Evolutionary conservation across 2,888 invertebrate genomes (phyloP), one percentile per base, ranked within the genome.

Genomic region (Drosophila anomalata): DNA sequence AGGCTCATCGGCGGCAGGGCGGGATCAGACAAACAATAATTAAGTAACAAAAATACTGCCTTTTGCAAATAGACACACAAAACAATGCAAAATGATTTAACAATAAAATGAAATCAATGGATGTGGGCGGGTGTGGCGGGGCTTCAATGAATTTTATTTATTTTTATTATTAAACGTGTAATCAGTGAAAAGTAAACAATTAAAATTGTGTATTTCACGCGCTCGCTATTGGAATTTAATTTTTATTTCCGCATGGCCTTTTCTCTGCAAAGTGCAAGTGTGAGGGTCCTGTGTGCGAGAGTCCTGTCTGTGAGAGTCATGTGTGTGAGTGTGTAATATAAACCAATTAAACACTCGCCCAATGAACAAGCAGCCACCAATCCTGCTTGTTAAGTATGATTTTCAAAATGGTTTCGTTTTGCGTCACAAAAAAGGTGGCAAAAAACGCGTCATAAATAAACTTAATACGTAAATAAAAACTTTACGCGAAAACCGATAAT

Each of bases 271-370:
- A 50, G 12, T 8, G 41, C 14, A 11, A 31, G 12, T 24, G 22
- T 11, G 46, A 17, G 50, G 22, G n/a, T 17, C 24, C 36, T n/a
- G 36, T 36, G 36, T 33, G 33, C 33, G 33, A 33, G 33, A 29
- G 29, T 29, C 29, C 29, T 29, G 12, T 2, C 33, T 33, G 33
- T 12, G 33, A 4, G 33, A 33, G 33, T 33, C 33, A n/a, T 33
- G n/a, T 36, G 72, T 44, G 46, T 20, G 61, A 58, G 62, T 56
- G 39, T 70, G 77, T 80, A 81, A 79, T 81, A 79, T 79, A 75
- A 78, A 78, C 78, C 78, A 79, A 79, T 81, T 81, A 78, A 79
- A 73, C 73, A 76, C 75, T 73, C 63, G 57, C 63, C 65, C 70
- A 70, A 78, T 73, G 79, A 78, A 73, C 72, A 78, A 76, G 56